phyloP scores from a whole-genome alignment of 2,113 vertebrate genomes.

The Noturus placidus region DNA sequence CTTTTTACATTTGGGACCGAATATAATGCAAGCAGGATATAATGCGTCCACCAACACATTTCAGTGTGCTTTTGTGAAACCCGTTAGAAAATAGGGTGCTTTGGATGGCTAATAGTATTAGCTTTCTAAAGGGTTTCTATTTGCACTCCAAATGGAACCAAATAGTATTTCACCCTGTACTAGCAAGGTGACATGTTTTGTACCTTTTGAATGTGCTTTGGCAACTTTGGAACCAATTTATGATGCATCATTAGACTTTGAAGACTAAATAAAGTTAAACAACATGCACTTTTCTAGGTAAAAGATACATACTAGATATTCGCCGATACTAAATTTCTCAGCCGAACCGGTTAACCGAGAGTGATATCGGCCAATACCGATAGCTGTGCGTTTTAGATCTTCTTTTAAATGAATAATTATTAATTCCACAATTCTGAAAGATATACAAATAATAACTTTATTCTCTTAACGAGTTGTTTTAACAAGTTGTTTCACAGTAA shows the following conservation, averaged over 20 bases:
- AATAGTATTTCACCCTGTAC: neutral
- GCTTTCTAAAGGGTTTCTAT: neutral
- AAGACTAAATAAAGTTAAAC: neutral
- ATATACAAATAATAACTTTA: too few species aligned
- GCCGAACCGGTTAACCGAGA: too few species aligned
- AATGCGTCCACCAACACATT: neutral
- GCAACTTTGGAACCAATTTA: neutral
- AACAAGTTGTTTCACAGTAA: too few species aligned
- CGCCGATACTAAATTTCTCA: too few species aligned
- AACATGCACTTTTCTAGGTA: neutral
- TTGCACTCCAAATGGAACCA: neutral
- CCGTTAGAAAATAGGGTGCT: neutral
- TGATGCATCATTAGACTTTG: neutral
- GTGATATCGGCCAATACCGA: too few species aligned
- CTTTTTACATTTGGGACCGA: neutral
- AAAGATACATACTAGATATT: neutral
- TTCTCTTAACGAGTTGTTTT: too few species aligned
- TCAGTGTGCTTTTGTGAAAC: neutral
- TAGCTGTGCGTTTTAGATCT: too few species aligned
- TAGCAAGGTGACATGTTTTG: neutral
- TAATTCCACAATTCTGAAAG: too few species aligned
- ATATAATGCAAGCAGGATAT: neutral
- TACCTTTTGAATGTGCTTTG: neutral
- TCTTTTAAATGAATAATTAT: too few species aligned
- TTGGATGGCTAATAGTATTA: neutral